Percentiles rank a stretch among this genome's conserved stretches.
Conservation (phyloP, 2,797 vertebrate genomes). For the Petrocephalus sullivani region DNA sequence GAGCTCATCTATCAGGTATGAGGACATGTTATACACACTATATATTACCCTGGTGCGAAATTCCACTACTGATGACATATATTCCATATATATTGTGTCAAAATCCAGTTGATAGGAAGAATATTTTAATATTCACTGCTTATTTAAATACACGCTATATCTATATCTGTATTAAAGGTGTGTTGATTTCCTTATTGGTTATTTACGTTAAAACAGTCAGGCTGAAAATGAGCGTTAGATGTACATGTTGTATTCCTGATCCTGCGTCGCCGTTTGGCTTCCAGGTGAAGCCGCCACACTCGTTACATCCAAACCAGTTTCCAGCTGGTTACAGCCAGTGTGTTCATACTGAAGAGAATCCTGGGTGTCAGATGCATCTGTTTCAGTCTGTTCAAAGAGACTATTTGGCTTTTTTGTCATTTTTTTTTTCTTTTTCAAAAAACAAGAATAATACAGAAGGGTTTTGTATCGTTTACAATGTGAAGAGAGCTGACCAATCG, state of each 20-base stretch:
- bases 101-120: constrained; percentile 8
- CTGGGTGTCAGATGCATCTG: background rate
- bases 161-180: background rate
- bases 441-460: background rate
- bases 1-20: constrained; percentile 16
- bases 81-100: background rate
- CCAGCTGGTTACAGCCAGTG: background rate
- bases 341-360: background rate
- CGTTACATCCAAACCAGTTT: background rate
- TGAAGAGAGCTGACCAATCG: background rate
- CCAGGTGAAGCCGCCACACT: background rate
- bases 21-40: constrained; percentile 11
- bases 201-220: background rate
- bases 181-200: background rate
- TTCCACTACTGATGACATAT: background rate
- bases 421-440: background rate
- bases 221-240: background rate
- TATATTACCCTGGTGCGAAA: constrained; percentile 9
- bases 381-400: background rate
- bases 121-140: background rate
- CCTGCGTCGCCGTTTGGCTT: background rate
- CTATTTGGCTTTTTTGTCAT: background rate
- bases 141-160: background rate
- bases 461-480: background rate
- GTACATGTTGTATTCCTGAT: background rate